Evolutionary conservation across 1,140 invertebrate genomes (phyloP).

Genomic region (Caerostris darwini): DNA sequence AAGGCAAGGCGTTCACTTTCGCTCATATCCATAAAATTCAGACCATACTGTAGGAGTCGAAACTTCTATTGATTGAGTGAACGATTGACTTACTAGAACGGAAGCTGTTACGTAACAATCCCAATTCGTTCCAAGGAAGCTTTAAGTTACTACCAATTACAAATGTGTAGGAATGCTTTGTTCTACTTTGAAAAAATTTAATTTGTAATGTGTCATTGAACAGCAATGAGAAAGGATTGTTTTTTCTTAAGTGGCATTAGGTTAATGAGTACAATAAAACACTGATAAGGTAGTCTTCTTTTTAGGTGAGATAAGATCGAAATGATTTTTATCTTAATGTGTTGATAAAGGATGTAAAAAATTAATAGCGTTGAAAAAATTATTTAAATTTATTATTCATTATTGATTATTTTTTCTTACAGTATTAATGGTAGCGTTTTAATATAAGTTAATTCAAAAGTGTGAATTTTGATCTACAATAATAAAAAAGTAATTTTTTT

Average conservation of each 20-base stretch:
- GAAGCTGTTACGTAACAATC: neutral
- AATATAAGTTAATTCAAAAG: too few relatives aligned
- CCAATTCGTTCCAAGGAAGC: neutral
- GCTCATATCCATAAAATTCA: neutral
- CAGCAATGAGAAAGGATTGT: neutral
- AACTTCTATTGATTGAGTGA: neutral
- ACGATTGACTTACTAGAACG: neutral
- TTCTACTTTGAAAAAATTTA: neutral
- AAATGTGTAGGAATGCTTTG: neutral
- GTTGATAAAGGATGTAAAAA: neutral
- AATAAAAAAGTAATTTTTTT: too few relatives aligned
- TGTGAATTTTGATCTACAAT: too few relatives aligned
- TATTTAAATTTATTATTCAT: neutral
- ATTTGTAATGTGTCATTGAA: constrained; percentile 6
- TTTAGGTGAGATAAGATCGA: neutral
- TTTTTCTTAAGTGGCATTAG: neutral
- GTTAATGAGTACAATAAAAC: neutral
- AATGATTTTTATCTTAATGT: neutral
- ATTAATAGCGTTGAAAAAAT: neutral
- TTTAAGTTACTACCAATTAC: neutral
- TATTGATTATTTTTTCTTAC: too few relatives aligned
- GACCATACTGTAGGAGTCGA: too few relatives aligned
- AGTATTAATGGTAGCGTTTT: too few relatives aligned
- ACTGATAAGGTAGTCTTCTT: neutral
- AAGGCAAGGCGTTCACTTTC: constrained; percentile 17